phyloP scores from a whole-genome alignment of 2,797 vertebrate genomes.

The Danio choprae region DNA sequence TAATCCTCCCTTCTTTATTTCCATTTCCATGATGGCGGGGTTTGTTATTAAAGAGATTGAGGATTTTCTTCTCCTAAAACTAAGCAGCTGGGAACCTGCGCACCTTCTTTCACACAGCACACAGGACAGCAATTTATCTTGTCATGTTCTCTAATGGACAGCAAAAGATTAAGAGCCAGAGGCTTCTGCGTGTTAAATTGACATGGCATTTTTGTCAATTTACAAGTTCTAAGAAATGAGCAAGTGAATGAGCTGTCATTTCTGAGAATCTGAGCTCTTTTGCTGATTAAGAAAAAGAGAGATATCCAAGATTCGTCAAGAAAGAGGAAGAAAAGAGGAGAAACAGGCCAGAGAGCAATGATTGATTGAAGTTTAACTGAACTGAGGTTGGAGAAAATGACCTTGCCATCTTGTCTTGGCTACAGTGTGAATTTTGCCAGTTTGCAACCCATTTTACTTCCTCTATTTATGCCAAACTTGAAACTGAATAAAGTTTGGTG shows the following conservation, averaged over 20 bases:
- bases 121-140: conserved; percentile 43
- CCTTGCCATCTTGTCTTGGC: background rate
- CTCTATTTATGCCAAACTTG: background rate
- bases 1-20: conserved; percentile 70
- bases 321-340: conserved; percentile 12
- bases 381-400: background rate
- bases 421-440: background rate
- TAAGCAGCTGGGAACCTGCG: conserved; percentile 17
- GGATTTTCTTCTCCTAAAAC: conserved; percentile 61
- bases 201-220: conserved; percentile 53
- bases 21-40: conserved; percentile 58
- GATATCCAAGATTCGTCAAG: conserved; percentile 17
- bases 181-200: conserved; percentile 35
- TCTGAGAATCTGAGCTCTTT: conserved; percentile 44
- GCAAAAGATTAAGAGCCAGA: conserved; percentile 40
- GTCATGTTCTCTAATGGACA: conserved; percentile 40
- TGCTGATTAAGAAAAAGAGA: conserved; percentile 35
- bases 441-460: background rate
- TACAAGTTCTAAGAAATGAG: conserved; percentile 48
- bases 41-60: conserved; percentile 61
- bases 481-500: background rate
- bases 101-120: conserved; percentile 15
- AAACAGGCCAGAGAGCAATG: background rate
- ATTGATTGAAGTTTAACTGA: conserved; percentile 15
- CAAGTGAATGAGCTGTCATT: conserved; percentile 33